Evolutionary conservation across 2,888 invertebrate genomes (phyloP), one percentile per base, ranked within the genome.

Genomic region (Acleris sparsana): DNA sequence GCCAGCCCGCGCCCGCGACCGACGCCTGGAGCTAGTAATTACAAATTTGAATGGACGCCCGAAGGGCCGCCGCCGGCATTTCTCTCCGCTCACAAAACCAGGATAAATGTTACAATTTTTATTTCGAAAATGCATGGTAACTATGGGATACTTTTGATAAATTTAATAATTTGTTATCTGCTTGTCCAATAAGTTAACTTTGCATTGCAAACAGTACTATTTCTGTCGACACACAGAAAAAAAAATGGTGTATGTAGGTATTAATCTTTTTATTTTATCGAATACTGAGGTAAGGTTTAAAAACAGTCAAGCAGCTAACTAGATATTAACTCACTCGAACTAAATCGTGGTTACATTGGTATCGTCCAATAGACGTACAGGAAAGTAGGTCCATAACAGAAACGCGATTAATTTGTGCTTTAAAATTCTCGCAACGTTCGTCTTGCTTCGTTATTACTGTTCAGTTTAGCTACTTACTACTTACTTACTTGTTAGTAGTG

Each of bases 1-100:
- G 53, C 13, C 11, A 57, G 57, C 57, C 25, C n/a, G 33, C 17
- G 17, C 49, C 48, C 48, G 46, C 33, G 13, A 33, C 58, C 33
- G 13, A 33, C 58, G 58, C 58, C 58, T 18, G 58, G 16, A 29
- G 58, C 33, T 6, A 49, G 58, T 59, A 59, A 59, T 59, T 59
- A 59, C 58, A 59, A 59, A 59, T 59, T 62, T 62, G 62, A 62
- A 62, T 53, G 62, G 53, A 59, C 29, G 58, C 58, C 58, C 49
- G 20, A 49, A 58, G 49, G 49, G 49, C 49, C 58, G 49, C 33
- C 46, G n/a, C n/a, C 46, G 46, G 46, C 46, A 1, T 17, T 46
- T 17, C 46, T 5, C 46, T 46, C 4, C 46, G n/a, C 46, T 46
- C 46, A 17, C 46, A 46, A 16, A 46, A 46, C 46, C 46, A 17